Base-by-base conservation (phyloP, 1,140 invertebrate genomes). In the Papilio machaon region DNA sequence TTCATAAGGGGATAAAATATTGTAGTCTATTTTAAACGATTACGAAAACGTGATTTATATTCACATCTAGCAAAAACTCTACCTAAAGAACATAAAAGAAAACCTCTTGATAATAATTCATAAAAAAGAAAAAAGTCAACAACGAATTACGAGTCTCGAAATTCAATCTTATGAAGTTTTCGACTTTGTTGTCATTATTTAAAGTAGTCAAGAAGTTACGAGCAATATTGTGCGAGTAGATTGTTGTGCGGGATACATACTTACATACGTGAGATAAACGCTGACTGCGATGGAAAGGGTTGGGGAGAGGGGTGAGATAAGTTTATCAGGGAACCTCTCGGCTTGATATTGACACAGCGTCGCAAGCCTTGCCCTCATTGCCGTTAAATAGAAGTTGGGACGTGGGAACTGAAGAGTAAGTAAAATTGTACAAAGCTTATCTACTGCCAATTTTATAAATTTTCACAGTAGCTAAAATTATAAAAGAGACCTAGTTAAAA, bases 291-390 rank as follows among this genome's bases (percentile, higher is more conserved):
- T 82, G 83, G 86, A 80, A 78, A 86, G 82, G 83, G 82, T 84
- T 58, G 81, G 73, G 82, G 83, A 82, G 83, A 87, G 83, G 84
- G 82, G 86, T 76, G 84, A 91, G 91, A 93, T 94, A 93, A 94
- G 91, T 94, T 94, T 94, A 94, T 94, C 93, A 93, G 89, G 86
- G 89, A 91, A 92, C 90, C 91, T 93, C 91, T 94, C 91, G 91
- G 87, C 89, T 91, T 88, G 86, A 89, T 94, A 93, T 93, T 93
- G 92, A 94, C 92, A 92, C 89, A 91, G 88, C 91, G 88, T 91
- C 91, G 91, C 89, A 88, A 85, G 89, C 86, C 85, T 88, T 88
- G 88, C 86, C 86, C 90, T 93, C 91, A 94, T 94, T 94, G 92
- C 92, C 91, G 90, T 82, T 90, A 89, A 92, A 88, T 89, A 91